Evolutionary conservation across 2,113 vertebrate genomes (phyloP), one percentile per base, ranked within the genome.

Genomic region (Strigops habroptila): DNA sequence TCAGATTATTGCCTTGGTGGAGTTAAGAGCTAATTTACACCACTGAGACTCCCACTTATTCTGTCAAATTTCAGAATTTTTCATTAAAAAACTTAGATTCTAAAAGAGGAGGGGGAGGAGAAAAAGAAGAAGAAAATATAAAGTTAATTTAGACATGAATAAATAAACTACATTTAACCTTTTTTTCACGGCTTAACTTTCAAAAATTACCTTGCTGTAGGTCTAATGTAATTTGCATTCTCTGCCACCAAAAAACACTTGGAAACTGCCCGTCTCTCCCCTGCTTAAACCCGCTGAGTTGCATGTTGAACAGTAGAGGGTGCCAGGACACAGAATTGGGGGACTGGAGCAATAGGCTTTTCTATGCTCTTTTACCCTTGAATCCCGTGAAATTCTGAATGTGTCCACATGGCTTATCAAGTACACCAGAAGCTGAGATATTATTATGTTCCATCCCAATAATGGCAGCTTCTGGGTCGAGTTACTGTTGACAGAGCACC

Each of bases 321-420:
- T 78, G 46, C 33, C 2, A 7, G 30, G 24, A 15, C 8, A 28
- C 12, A 10, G n/a, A 7, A 0, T 17, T n/a, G 23, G 18, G 31
- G 21, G 12, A 5, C 5, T 41, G 37, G 27, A 73, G 16, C 18
- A 88, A 24, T 18, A 57, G 4, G 24, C 4, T 77, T 83, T 80
- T 44, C 33, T 39, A 1, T 10, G 9, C 14, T 25, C 4, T 70
- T 5, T 37, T 28, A 9, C 7, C 9, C 27, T 22, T 33, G 44
- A 74, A 78, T 49, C 37, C 49, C 7, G 4, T 62, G 33, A 84
- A 86, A 92, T 82, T 53, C 39, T 53, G 30, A 31, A 44, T 81
- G 48, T 60, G 27, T 53, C n/a, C 48, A 30, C 33, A 9, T 13
- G 21, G 37, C 14, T 93, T 67, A 70, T 53, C 53, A 44, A 37